Base-by-base conservation (phyloP, 64 coral and sea anemone species). In the Acropora yongei region DNA sequence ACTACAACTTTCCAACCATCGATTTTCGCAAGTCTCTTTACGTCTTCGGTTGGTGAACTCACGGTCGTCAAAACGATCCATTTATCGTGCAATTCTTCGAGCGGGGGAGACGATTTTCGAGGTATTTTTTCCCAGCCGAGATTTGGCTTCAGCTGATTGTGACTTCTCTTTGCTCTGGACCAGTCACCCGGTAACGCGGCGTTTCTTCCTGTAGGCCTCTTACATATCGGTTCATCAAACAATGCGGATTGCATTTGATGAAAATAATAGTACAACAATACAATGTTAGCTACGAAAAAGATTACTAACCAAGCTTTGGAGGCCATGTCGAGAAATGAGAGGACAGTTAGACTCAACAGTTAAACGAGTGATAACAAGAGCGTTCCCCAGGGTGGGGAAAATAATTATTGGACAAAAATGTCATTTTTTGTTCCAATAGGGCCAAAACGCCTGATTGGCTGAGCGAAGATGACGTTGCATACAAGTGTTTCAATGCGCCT, bases 41-140 rank as follows among this genome's bases (percentile, higher is more conserved):
- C 95, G 88, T 93, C 95, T 16, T 41, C 60, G 5, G 95, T 97
- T 50, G 95, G 95, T 1, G 42, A 49, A 57, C 89, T 89, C 10
- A 97, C 91, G 3, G 95, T 87, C 5, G 95, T 97, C 3, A 97
- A 4, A 12, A 97, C 92, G 53, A 97, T 88, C 95, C 95, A 97
- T 88, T 91, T 91, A 19, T 97, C 92, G 60, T 91, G 88, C 47
- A 88, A 79, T 53, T 97, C 66, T 8, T 76, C 57, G 11, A 46
- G 50, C 7, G 79, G 73, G n/a, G 92, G 92, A 14, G 19, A 1
- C 50, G 75, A 17, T 20, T 74, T 77, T 53, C 73, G 79, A 10
- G 80, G 74, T 78, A 95, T 91, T 57, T 78, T 49, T 8, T 91
- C 88, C 87, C 76, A 90, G 47, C 86, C 88, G 20, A 82, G 66